Percentiles rank a stretch among this genome's conserved stretches.
Evolutionary conservation across 2,797 vertebrate genomes (phyloP).

Genomic region (Brachyalestes nurse): DNA sequence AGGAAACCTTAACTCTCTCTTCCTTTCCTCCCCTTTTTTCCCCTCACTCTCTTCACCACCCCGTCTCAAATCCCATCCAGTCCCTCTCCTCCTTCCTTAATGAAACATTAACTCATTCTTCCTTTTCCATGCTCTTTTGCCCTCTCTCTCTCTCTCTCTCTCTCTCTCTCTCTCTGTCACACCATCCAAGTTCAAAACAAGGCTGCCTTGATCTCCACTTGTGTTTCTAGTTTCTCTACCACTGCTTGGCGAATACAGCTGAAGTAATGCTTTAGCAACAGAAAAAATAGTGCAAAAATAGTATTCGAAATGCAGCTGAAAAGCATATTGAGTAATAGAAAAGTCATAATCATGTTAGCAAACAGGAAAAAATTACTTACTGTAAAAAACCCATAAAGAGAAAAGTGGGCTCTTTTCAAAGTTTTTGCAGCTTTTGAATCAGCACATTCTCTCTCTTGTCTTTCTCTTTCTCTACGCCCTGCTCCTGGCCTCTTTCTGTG

Average conservation of each 20-base stretch:
- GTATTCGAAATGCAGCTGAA: not conserved
- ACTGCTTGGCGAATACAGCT: constrained; percentile 1
- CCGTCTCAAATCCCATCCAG: not conserved
- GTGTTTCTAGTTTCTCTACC: constrained; percentile 15
- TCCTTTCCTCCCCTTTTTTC: not conserved
- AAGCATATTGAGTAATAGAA: not conserved
- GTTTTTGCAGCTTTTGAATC: not conserved
- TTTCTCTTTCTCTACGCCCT: not conserved
- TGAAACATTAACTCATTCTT: constrained; percentile 16
- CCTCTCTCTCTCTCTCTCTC: not conserved
- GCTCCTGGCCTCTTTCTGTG: not conserved
- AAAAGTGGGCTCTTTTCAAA: not conserved
- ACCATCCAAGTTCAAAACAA: constrained; percentile 25
- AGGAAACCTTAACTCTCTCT: constrained; percentile 2
- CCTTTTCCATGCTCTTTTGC: not conserved
- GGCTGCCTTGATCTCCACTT: constrained; percentile 18
- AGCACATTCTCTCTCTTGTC: not conserved
- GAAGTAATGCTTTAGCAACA: not conserved
- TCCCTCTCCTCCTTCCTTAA: constrained; percentile 8
- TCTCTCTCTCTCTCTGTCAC: not conserved
- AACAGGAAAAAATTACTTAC: not conserved
- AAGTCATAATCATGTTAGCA: not conserved
- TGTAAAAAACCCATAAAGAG: not conserved
- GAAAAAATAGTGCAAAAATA: not conserved
- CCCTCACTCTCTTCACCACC: constrained; percentile 9